Percentiles rank a stretch among this genome's conserved stretches.
Conservation (phyloP, 2,113 vertebrate species). For the Rousettus leschenaultii region DNA sequence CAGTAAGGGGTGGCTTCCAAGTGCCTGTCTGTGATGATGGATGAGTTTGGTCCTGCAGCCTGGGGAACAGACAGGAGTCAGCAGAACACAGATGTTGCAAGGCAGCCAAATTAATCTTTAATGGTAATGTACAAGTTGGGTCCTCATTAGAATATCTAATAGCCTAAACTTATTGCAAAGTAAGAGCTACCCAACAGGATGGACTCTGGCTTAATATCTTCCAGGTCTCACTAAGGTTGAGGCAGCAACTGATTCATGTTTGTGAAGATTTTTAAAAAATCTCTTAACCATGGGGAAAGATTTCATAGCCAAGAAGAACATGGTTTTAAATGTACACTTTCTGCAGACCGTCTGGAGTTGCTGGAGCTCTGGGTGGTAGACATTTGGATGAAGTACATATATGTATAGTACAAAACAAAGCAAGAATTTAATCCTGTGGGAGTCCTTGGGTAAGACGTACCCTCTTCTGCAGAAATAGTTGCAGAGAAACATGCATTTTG, state of each 20-base stretch:
- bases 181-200: slow-evolving; percentile 76
- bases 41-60: slow-evolving; percentile 75
- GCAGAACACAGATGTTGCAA: slow-evolving; percentile 81
- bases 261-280: slow-evolving; percentile 68
- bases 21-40: slow-evolving; percentile 80
- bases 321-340: slow-evolving; percentile 60
- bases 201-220: slow-evolving; percentile 71
- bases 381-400: neutral
- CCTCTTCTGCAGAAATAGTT: neutral
- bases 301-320: slow-evolving; percentile 38
- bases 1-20: slow-evolving; percentile 75
- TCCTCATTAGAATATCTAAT: slow-evolving; percentile 75
- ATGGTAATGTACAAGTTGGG: slow-evolving; percentile 74
- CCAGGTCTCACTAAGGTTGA: slow-evolving; percentile 69
- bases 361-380: neutral
- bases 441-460: neutral
- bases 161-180: slow-evolving; percentile 69
- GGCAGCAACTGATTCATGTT: slow-evolving; percentile 59
- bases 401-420: neutral
- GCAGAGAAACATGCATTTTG: slow-evolving; percentile 3
- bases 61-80: slow-evolving; percentile 76
- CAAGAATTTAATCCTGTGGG: neutral
- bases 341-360: neutral
- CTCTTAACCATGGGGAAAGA: neutral
- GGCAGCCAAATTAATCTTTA: slow-evolving; percentile 78